Evolutionary conservation across 2,888 invertebrate genomes (phyloP).

Genomic region (Ditula angustiorana): DNA sequence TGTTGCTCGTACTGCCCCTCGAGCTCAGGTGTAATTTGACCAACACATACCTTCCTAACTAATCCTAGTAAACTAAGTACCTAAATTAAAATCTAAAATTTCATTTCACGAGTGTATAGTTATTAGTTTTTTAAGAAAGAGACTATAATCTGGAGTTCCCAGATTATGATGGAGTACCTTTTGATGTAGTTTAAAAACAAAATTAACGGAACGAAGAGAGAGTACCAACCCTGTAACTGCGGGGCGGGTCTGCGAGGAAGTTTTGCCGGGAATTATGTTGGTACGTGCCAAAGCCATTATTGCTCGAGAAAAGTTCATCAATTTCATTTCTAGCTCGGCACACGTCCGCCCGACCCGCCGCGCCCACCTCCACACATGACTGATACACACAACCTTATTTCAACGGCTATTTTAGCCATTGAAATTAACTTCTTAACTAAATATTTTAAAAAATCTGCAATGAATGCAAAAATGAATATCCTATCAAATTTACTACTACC

Average conservation of each 20-base stretch:
- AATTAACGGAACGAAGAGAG: background rate
- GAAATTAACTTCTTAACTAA: slow-evolving; percentile 28
- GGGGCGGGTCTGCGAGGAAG: slow-evolving; percentile 75
- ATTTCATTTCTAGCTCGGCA: slow-evolving; percentile 78
- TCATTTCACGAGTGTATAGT: no score
- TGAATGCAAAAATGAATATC: no score
- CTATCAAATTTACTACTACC: no score
- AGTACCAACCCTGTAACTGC: slow-evolving; percentile 65
- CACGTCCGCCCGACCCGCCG: slow-evolving; percentile 49
- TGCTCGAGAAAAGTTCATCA: slow-evolving; percentile 86
- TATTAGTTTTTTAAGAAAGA: background rate
- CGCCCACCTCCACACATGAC: slow-evolving; percentile 43
- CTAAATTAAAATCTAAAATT: no score
- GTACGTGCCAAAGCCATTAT: slow-evolving; percentile 86
- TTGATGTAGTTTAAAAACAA: slow-evolving; percentile 26
- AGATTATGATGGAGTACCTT: background rate
- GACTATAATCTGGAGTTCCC: background rate
- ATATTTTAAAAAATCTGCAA: no score
- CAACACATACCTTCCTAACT: no score
- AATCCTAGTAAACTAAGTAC: no score
- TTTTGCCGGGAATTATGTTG: slow-evolving; percentile 84
- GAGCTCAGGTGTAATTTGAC: no score
- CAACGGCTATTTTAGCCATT: slow-evolving; percentile 28
- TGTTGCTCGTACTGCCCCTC: no score
- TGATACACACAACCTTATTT: slow-evolving; percentile 39